Percentiles rank a stretch among this genome's conserved stretches.
These are phyloP conservation scores for Polyodon spathula DNA, from an alignment of 2,113 vertebrate species.

Conservation along the genomic window DNA sequence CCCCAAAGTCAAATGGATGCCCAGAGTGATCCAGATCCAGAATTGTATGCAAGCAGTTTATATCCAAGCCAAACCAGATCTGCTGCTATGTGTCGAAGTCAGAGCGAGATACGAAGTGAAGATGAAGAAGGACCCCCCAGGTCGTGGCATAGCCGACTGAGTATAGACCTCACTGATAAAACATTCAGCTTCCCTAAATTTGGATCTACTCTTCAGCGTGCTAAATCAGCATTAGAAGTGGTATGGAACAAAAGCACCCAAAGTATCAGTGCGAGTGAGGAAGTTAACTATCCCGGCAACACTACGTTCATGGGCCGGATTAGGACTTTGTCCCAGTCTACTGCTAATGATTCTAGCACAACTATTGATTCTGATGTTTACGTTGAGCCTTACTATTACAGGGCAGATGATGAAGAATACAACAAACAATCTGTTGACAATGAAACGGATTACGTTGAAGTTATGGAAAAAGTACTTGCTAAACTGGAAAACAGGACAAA, in stretches of 20 bases:
- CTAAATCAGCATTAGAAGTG: conserved; percentile 87
- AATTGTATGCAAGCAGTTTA: conserved; percentile 65
- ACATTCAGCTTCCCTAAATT: conserved; percentile 86
- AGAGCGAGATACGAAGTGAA: conserved; percentile 81
- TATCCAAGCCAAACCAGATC: conserved; percentile 71
- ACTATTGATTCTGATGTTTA: conserved; percentile 74
- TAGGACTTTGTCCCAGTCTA: conserved; percentile 83
- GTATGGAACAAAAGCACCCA: conserved; percentile 90
- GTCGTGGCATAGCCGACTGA: conserved; percentile 91
- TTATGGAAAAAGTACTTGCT: conserved; percentile 94
- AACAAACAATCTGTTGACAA: conserved; percentile 61
- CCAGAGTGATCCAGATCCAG: conserved; percentile 60
- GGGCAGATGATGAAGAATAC: conserved; percentile 66
- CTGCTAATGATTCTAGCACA: conserved; percentile 71
- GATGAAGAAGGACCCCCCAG: conserved; percentile 81
- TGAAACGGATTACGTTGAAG: conserved; percentile 89
- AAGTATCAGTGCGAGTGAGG: conserved; percentile 70
- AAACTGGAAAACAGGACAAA: conserved; percentile 87
- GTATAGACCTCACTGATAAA: conserved; percentile 93
- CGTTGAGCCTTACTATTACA: conserved; percentile 72
- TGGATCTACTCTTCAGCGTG: conserved; percentile 85
- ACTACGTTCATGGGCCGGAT: conserved; percentile 88
- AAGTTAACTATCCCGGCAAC: conserved; percentile 61
- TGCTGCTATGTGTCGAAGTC: conserved; percentile 80
- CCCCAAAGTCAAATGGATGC: conserved; percentile 52